Percentiles rank a stretch among this genome's conserved stretches.
Evolutionary conservation across 2,797 vertebrate species (phyloP).

Genomic region (Micropoecilia bifurca): DNA sequence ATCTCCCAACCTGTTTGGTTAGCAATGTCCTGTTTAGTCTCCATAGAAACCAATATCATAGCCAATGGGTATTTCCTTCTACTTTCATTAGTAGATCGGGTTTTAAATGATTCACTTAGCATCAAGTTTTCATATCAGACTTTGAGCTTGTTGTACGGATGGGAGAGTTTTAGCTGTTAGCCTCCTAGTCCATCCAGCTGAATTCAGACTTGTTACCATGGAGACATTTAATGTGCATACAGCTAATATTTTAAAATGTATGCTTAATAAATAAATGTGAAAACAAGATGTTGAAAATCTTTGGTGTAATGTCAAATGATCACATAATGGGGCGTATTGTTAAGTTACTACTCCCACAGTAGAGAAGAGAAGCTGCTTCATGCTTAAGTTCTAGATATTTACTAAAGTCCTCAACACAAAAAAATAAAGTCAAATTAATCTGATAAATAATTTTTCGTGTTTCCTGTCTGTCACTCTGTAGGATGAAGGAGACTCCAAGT

Average conservation of each 20-base stretch:
- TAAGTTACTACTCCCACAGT: neutral
- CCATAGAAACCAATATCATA: neutral
- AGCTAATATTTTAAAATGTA: neutral
- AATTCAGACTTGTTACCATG: neutral
- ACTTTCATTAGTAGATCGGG: neutral
- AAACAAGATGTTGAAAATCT: neutral
- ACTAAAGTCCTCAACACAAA: neutral
- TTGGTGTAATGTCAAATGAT: neutral
- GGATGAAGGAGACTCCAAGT: constrained; percentile 89
- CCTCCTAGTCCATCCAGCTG: neutral
- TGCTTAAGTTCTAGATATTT: neutral
- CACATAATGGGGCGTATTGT: neutral
- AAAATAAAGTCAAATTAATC: neutral
- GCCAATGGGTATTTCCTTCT: neutral
- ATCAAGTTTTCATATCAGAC: neutral
- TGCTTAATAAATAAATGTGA: neutral
- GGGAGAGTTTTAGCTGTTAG: neutral
- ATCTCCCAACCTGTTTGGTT: neutral
- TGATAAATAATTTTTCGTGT: neutral
- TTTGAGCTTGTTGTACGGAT: neutral
- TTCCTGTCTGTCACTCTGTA: constrained; percentile 16
- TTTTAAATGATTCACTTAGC: neutral
- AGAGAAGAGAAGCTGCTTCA: neutral
- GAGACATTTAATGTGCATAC: neutral
- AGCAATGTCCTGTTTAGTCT: neutral